Evolutionary conservation across 1,140 invertebrate species (phyloP).

Genomic region (Trigoniulus corallinus): DNA sequence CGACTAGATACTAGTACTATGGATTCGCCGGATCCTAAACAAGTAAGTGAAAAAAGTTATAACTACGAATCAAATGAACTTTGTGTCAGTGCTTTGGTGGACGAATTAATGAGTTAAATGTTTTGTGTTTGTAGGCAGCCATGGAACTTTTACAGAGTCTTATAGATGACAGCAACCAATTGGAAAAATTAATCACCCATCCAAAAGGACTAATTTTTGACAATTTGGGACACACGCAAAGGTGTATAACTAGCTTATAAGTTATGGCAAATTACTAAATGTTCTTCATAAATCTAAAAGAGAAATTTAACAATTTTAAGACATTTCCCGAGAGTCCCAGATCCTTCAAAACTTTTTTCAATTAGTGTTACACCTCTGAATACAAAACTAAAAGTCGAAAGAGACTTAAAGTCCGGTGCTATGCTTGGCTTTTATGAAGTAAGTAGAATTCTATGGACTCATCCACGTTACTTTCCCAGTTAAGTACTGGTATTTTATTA

Average conservation of each 20-base stretch:
- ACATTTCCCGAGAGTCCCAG: slow-evolving; percentile 34
- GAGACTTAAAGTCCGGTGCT: slow-evolving; percentile 50
- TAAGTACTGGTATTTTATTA: no score
- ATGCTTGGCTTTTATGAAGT: slow-evolving; percentile 49
- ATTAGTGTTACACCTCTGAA: slow-evolving; percentile 30
- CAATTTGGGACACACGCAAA: background rate
- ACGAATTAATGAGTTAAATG: no score
- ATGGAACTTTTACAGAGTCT: no score
- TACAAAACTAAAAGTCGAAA: slow-evolving; percentile 38
- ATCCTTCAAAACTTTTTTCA: slow-evolving; percentile 33
- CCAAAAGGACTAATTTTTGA: background rate
- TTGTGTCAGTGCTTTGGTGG: no score
- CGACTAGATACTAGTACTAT: no score
- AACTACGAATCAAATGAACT: no score
- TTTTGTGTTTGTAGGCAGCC: no score
- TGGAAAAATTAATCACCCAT: background rate
- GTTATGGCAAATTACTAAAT: background rate
- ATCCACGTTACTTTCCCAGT: no score
- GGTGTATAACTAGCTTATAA: background rate
- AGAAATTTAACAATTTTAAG: slow-evolving; percentile 16
- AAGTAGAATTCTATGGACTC: no score
- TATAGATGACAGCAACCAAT: no score
- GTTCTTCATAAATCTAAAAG: slow-evolving; percentile 16
- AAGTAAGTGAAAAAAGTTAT: no score
- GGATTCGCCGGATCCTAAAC: no score